Base-by-base conservation (phyloP, 2,888 invertebrate species). In the Periphyllus acericola region DNA sequence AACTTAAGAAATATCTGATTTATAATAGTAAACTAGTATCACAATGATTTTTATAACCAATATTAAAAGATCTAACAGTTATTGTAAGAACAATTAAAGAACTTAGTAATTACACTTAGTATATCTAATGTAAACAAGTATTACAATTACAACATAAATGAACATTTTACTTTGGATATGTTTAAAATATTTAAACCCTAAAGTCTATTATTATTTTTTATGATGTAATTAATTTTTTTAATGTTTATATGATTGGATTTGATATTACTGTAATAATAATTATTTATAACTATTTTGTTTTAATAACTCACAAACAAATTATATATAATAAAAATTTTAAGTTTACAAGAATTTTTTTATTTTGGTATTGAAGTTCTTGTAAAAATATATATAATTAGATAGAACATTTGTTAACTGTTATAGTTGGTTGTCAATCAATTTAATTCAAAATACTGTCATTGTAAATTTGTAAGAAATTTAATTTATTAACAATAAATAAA, bases 1-100 rank as follows among this genome's bases (percentile, higher is more conserved):
- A 76, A 68, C 17, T 76, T 84, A 75, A 9, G 36, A 60, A 60
- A 83, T 60, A 8, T 19, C 66, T 21, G 25, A 75, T 75, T 84
- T 68, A 84, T 29, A 66, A 78, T 68, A 84, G 21, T 84, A 40
- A 60, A 78, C 76, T 85, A 85, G 34, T 85, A 85, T 85, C 76
- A 85, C 84, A 85, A 85, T 78, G 52, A 85, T 68, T 78, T 34
- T 68, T n/a, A 78, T 52, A 4, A 52, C 9, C 25, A 85, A 76
- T 68, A 66, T 34, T 78, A 5, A 78, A 84, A 76, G 29, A 76
- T 84, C 75, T 66, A 84, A 83, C 21, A 83, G 14, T 36, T 74
- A 74, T 83, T 2, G 17, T 66, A 60, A 36, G 36, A 80, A 3
- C 32, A 17, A 83, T 21, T 21, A 83, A 52, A 55, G 5, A 74